Evolutionary conservation across 2,888 invertebrate genomes (phyloP).

Genomic region (Marronus borbonicus): DNA sequence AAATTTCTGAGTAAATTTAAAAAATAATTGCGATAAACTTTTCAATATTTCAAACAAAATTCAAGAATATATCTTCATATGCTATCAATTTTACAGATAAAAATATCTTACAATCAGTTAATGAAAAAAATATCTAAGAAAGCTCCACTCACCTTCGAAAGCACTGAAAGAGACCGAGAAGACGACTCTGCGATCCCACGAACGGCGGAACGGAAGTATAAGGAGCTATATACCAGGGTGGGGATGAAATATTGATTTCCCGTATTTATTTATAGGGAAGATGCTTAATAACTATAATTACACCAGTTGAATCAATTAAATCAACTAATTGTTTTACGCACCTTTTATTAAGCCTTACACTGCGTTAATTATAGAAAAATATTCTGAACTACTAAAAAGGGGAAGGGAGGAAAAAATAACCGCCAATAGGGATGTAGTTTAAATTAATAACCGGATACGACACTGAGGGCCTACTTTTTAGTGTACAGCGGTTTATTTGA

Average conservation of each 20-base stretch:
- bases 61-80: constrained; percentile 11
- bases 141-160: constrained; percentile 60
- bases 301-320: not conserved
- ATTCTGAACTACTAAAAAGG: constrained; percentile 56
- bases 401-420: constrained; percentile 60
- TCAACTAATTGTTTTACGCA: not conserved
- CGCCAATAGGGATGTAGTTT: constrained; percentile 58
- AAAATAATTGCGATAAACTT: constrained; percentile 33
- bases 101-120: constrained; percentile 22
- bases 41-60: constrained; percentile 9
- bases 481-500: constrained; percentile 51
- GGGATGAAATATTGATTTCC: constrained; percentile 63
- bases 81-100: constrained; percentile 34
- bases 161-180: constrained; percentile 65
- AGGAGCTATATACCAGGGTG: constrained; percentile 62
- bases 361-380: constrained; percentile 28
- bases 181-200: constrained; percentile 59
- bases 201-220: constrained; percentile 65
- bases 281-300: constrained; percentile 29
- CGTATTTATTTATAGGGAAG: constrained; percentile 32
- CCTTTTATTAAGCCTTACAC: not conserved
- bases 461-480: constrained; percentile 59
- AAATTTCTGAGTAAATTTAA: constrained; percentile 30
- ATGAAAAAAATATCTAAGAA: constrained; percentile 47
- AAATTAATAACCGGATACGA: constrained; percentile 53